Conservation (phyloP, 2,888 invertebrate species). For the Oligia fasciuncula region DNA sequence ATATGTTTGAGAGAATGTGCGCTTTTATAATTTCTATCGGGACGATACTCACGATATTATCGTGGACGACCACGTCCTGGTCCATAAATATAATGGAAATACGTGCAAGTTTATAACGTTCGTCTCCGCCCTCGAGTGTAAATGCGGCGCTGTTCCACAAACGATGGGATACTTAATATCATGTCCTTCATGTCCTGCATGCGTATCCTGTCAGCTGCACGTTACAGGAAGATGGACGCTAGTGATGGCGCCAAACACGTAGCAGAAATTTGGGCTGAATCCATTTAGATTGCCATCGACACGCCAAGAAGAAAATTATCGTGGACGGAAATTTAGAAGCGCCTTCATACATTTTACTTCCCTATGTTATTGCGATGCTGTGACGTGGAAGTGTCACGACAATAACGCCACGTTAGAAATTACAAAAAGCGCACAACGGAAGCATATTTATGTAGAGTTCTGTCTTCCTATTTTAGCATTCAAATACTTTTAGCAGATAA, state of each 20-base stretch:
- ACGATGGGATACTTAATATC: no score
- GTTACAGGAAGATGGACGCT: no score
- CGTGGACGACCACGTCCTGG: background rate
- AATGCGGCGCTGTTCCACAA: background rate
- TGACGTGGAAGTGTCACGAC: background rate
- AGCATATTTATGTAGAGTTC: background rate
- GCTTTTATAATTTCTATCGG: background rate
- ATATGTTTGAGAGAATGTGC: background rate
- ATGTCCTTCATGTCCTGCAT: no score
- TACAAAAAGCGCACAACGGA: background rate
- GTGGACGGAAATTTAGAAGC: background rate
- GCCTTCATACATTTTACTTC: background rate
- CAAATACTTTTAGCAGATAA: conserved; percentile 12
- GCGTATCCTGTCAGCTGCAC: no score
- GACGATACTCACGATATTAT: background rate
- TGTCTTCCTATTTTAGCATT: background rate
- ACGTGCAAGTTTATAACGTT: background rate
- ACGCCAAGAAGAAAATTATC: no score
- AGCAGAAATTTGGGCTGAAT: no score
- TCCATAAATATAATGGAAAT: background rate
- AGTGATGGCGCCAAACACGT: no score
- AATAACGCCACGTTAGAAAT: background rate
- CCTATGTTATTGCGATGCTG: background rate
- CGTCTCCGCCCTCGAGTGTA: background rate
- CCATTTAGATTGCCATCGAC: no score